These are phyloP conservation scores for Saxicola maurus DNA, from an alignment of 2,797 vertebrate species.

Conservation along the genomic window DNA sequence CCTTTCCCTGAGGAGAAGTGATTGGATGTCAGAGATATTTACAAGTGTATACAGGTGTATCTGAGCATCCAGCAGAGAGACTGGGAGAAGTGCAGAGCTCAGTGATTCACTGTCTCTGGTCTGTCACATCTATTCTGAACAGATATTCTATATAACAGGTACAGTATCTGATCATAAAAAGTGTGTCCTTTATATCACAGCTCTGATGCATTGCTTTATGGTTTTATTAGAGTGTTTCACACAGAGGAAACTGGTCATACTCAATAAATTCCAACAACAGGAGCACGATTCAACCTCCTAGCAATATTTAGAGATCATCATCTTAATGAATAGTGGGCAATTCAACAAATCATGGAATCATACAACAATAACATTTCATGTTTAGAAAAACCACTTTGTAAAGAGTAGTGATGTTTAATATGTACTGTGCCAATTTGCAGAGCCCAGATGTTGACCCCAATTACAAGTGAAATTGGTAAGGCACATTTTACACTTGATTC, in stretches of 20 bases:
- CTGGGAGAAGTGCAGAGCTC: not conserved
- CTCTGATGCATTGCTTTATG: not conserved
- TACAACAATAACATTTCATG: not conserved
- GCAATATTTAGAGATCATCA: not conserved
- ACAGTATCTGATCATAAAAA: slow-evolving; percentile 14
- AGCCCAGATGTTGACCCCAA: not conserved
- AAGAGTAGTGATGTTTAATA: not conserved
- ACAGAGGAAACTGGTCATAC: not conserved
- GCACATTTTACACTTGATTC: not conserved
- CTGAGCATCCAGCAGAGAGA: not conserved
- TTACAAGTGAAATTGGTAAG: not conserved
- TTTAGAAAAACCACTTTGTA: not conserved
- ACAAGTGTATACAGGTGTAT: not conserved
- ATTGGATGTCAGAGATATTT: slow-evolving; percentile 10
- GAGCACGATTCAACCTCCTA: not conserved
- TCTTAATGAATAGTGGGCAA: slow-evolving; percentile 7
- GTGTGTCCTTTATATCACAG: not conserved
- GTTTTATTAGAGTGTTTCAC: slow-evolving; percentile 21
- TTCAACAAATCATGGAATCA: not conserved
- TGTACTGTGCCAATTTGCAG: not conserved
- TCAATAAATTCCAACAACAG: slow-evolving; percentile 9
- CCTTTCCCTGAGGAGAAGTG: not conserved
- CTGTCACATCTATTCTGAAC: slow-evolving; percentile 25
- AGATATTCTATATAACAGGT: not conserved
- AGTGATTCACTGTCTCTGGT: slow-evolving; percentile 20